Conservation (phyloP, 2,888 invertebrate species). For the Caenorhabditis zanzibari region DNA sequence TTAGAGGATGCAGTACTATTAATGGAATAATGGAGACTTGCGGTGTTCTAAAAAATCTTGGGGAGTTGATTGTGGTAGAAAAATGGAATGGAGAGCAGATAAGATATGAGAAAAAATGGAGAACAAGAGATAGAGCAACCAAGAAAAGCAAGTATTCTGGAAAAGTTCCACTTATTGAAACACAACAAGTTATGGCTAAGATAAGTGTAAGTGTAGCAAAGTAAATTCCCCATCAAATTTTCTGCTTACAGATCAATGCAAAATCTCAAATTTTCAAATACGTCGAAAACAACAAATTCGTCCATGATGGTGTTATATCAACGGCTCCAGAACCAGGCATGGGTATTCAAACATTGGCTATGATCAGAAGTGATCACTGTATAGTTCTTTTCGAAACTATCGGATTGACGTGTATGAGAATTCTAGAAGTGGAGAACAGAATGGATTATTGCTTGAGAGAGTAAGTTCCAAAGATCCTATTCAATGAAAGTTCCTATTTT, state of each 20-base stretch:
- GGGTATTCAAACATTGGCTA: slow-evolving; percentile 56
- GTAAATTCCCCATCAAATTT: slow-evolving; percentile 3
- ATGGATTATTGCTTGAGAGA: slow-evolving; percentile 43
- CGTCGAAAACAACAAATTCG: not conserved
- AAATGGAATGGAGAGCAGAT: slow-evolving; percentile 52
- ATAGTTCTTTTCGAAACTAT: slow-evolving; percentile 55
- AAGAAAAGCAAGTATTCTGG: slow-evolving; percentile 42
- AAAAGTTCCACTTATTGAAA: not conserved
- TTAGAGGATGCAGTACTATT: slow-evolving; percentile 5
- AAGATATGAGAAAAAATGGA: slow-evolving; percentile 37
- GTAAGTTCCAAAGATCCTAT: slow-evolving; percentile 9
- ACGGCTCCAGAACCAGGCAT: slow-evolving; percentile 52
- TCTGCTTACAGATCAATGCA: slow-evolving; percentile 43
- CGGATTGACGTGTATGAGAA: slow-evolving; percentile 16
- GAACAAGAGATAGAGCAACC: not conserved
- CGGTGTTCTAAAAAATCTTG: slow-evolving; percentile 49
- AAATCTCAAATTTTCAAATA: slow-evolving; percentile 23
- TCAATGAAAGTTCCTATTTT: not conserved
- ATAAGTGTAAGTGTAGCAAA: slow-evolving; percentile 28
- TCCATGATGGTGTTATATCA: slow-evolving; percentile 36
- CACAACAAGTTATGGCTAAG: slow-evolving; percentile 41
- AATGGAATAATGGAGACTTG: slow-evolving; percentile 46
- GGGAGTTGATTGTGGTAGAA: slow-evolving; percentile 53
- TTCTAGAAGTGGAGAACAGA: slow-evolving; percentile 34
- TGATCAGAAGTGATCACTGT: slow-evolving; percentile 37